phyloP scores from a whole-genome alignment of 2,888 invertebrate genomes.

The Drosophila phalerata region DNA sequence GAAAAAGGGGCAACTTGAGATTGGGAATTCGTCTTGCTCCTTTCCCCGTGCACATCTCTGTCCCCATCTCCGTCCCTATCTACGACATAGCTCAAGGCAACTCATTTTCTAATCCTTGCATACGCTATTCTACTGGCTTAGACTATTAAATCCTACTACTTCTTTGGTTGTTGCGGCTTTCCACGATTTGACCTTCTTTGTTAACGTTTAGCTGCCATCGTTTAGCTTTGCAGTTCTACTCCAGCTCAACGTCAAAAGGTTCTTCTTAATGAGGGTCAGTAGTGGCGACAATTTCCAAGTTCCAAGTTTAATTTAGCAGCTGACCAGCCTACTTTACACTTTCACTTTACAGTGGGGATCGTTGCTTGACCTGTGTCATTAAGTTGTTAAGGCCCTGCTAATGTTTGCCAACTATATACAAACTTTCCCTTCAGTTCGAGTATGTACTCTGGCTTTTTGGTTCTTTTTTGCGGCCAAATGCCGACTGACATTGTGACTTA shows the following conservation, averaged over 20 bases:
- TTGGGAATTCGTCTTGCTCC: conserved; percentile 18
- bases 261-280: conserved; percentile 73
- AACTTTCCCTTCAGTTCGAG: conserved; percentile 44
- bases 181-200: conserved; percentile 64
- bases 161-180: conserved; percentile 41
- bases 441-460: conserved; percentile 30
- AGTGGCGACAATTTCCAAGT: conserved; percentile 40
- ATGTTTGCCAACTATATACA: conserved; percentile 72
- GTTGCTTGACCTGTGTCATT: conserved; percentile 70
- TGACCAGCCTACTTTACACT: conserved; percentile 76
- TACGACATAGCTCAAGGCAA: conserved; percentile 47
- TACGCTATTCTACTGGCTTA: conserved; percentile 14
- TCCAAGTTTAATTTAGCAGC: conserved; percentile 73
- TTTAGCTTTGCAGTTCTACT: conserved; percentile 35
- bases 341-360: conserved; percentile 9
- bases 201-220: conserved; percentile 12
- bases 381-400: conserved; percentile 75
- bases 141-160: conserved; percentile 18
- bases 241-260: conserved; percentile 29
- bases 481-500: conserved; percentile 60
- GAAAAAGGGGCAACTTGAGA: conserved; percentile 71
- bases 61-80: not conserved
- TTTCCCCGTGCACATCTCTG: too few relatives aligned
- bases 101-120: conserved; percentile 49
- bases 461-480: conserved; percentile 18